These are phyloP conservation scores for Athene cunicularia DNA, from an alignment of 2,113 vertebrate genomes.

Conservation along the genomic window DNA sequence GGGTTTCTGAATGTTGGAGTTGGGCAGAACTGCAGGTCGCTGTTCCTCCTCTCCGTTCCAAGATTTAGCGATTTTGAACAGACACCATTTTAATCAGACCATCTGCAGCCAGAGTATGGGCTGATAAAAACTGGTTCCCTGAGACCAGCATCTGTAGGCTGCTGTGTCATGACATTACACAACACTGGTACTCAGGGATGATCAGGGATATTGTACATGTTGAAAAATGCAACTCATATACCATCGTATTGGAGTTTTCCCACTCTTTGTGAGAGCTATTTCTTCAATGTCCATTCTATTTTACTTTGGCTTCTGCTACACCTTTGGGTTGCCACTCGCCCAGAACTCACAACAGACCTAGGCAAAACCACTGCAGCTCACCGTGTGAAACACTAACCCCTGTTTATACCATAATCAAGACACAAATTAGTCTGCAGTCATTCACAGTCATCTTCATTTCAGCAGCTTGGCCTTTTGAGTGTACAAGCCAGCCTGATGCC, in stretches of 20 bases:
- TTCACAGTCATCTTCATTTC: neutral
- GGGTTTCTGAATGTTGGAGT: slow-evolving; percentile 6
- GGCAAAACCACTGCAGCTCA: neutral
- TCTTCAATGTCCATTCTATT: neutral
- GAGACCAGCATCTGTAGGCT: neutral
- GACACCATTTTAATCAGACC: neutral
- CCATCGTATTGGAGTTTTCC: neutral
- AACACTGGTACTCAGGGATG: neutral
- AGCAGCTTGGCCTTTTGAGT: neutral
- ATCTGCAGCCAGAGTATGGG: neutral
- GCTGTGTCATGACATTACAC: neutral
- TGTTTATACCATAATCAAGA: neutral
- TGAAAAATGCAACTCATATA: neutral
- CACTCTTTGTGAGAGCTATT: neutral
- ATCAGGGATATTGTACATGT: neutral
- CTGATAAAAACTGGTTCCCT: neutral
- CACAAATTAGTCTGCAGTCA: neutral
- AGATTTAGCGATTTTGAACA: neutral
- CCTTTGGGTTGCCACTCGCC: neutral
- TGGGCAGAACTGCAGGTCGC: neutral
- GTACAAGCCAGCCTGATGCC: neutral
- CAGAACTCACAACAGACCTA: neutral
- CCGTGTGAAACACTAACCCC: neutral
- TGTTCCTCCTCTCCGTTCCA: neutral
- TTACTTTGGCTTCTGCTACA: neutral